These are phyloP conservation scores for Leuctra nigra DNA, from an alignment of 2,888 invertebrate genomes.

Conservation along the genomic window DNA sequence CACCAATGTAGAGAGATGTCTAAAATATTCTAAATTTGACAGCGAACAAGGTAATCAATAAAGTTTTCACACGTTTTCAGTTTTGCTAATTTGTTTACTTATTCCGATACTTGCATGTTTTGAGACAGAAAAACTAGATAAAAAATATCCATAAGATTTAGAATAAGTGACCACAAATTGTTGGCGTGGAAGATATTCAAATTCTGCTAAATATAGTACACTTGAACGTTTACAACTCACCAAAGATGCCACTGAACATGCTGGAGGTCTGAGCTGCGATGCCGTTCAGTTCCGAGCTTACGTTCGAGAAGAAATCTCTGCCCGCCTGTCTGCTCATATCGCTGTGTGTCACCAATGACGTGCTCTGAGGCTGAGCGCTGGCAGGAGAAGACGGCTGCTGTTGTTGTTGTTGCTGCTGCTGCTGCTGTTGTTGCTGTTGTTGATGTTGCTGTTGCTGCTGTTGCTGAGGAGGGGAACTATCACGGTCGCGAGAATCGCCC, in stretches of 20 bases:
- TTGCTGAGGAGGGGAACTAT: slow-evolving; percentile 29
- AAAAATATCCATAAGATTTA: too few species aligned
- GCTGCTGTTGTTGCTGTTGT: not conserved
- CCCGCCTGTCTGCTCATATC: slow-evolving; percentile 40
- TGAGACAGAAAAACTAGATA: too few species aligned
- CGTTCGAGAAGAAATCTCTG: slow-evolving; percentile 81
- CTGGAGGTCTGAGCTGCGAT: slow-evolving; percentile 87
- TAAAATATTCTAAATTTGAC: too few species aligned
- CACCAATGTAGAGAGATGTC: too few species aligned
- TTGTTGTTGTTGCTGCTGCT: not conserved
- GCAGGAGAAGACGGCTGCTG: slow-evolving; percentile 19
- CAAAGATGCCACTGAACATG: slow-evolving; percentile 93
- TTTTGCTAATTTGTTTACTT: too few species aligned
- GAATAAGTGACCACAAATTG: too few species aligned
- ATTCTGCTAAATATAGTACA: too few species aligned
- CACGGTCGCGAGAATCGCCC: slow-evolving; percentile 42
- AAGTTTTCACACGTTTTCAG: too few species aligned
- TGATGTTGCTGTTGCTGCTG: slow-evolving; percentile 25
- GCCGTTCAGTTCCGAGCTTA: slow-evolving; percentile 88
- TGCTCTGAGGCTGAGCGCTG: slow-evolving; percentile 45
- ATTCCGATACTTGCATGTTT: too few species aligned
- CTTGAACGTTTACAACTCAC: too few species aligned
- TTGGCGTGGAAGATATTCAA: too few species aligned
- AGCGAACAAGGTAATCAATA: too few species aligned
- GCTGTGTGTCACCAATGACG: slow-evolving; percentile 57